These are phyloP conservation scores for Lordiphosa collinella DNA, from an alignment of 1,140 invertebrate genomes.

Conservation along the genomic window DNA sequence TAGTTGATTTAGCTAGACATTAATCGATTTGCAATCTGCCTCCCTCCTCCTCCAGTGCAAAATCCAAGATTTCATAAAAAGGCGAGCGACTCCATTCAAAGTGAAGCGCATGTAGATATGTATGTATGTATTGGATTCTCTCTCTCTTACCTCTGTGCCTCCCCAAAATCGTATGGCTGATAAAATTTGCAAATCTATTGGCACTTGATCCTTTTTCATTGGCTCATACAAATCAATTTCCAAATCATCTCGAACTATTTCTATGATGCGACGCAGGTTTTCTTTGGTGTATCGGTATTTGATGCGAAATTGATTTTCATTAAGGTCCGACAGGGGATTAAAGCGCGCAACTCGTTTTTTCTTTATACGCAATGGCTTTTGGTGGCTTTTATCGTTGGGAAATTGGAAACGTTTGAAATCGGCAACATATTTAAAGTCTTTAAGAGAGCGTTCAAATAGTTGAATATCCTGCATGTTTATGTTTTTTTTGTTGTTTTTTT, in stretches of 20 bases:
- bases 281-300: slow-evolving; percentile 69
- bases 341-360: slow-evolving; percentile 29
- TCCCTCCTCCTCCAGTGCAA: too few relatives aligned
- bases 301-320: slow-evolving; percentile 55
- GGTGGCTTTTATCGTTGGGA: neutral
- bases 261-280: slow-evolving; percentile 59
- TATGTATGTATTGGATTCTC: too few relatives aligned
- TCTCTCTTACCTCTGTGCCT: slow-evolving; percentile 53
- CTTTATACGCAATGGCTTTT: slow-evolving; percentile 5
- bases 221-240: slow-evolving; percentile 57
- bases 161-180: slow-evolving; percentile 60
- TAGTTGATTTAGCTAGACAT: too few relatives aligned
- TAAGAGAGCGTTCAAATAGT: slow-evolving; percentile 33
- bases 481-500: too few relatives aligned
- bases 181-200: slow-evolving; percentile 62
- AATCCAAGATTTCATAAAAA: too few relatives aligned
- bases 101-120: too few relatives aligned
- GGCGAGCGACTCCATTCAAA: too few relatives aligned
- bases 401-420: slow-evolving; percentile 30
- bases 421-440: slow-evolving; percentile 39
- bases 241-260: slow-evolving; percentile 66
- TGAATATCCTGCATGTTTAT: slow-evolving; percentile 46
- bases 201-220: slow-evolving; percentile 57
- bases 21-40: too few relatives aligned
- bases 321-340: slow-evolving; percentile 55